Base-by-base conservation (phyloP, 2,797 vertebrate species). In the Hozukius guyotensis region DNA sequence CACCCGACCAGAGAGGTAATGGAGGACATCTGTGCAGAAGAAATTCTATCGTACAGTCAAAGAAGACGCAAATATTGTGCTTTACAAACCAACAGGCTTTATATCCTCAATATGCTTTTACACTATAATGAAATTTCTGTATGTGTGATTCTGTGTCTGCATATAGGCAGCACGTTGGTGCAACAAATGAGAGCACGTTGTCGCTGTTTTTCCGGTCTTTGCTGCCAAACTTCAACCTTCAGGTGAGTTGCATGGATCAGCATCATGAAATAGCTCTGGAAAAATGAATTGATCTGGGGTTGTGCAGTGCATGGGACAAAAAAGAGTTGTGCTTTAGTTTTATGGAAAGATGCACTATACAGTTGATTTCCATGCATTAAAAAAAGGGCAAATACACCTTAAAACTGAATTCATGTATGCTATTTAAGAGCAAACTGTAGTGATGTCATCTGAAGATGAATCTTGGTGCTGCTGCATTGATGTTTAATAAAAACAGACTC, bases 181-280 rank as follows among this genome's bases (percentile, higher is more conserved):
- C 96, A 10, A 90, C 97, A 81, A 97, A 96, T 0, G 97, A 97
- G 91, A 99, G 97, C 81, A 97, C 97, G 4, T 92, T 99, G 52
- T 99, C 98, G 0, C 96, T 99, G 78, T 99, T 99, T 90, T 99
- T 99, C 87, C 97, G 97, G 22, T 99, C 98, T 1, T 87, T 99
- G 80, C 81, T 99, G 94, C 98, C 98, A 85, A 99, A 97, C 89
- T 99, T 99, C 86, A 97, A 97, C 86, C 75, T 97, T 75, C 97
- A 99, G 97, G 98, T 99, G 86, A 42, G 96, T 89, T 52, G 16
- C 24, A 22, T 53, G 24, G 31, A 46, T 63, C 13, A 63, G 49
- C 49, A 22, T 8, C 2, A 34, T 16, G 18, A 60, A 49, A 38
- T 38, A 4, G 5, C 53, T 38, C 4, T 74, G 22, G 22, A 20